Base-by-base conservation (phyloP, 53 echinoderm and acorn worm species). In the Paracentrotus lividus region DNA sequence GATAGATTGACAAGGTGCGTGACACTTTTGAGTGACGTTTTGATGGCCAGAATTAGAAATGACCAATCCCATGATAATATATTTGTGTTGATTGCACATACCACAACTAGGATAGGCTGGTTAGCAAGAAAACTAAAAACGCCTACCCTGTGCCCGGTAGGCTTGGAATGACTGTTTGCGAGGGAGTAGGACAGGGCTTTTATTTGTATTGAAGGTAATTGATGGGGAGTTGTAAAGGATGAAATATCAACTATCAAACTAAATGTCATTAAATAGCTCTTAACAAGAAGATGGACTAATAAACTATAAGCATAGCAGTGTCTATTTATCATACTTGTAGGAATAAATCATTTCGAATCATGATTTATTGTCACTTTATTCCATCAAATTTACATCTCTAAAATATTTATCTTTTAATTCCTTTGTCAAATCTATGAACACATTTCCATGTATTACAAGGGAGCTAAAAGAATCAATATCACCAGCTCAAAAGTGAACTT, bases 21-120 rank as follows among this genome's bases (percentile, higher is more conserved):
- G 72, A 40, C 6, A 14, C 38, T 32, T 61, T 40, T 72, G 72
- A 72, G 40, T 72, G 72, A 72, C 72, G 21, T 40, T 40, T 72
- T 72, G 72, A 72, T 16, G 38, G 40, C 38, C 40, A 72, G 40
- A 72, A 72, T 72, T 81, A 81, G 81, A 44, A 45, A 32, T n/a
- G 81, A 47, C 81, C 47, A 47, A 49, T 81, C 44, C 81, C 81
- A 81, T 24, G 81, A 27, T 47, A 45, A 42, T n/a, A n/a, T 49
- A 81, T 72, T 72, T 72, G 72, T 72, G 72, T 72, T 72, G 72
- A 72, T 72, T 72, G 38, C 72, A 72, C 72, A 72, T 72, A 72
- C 72, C 72, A 40, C 32, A 20, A 18, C 20, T 5, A 18, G 38
- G 18, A 36, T 20, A 36, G 40, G 36, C 16, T 20, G 72, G 21